Base-by-base conservation (phyloP, 2,888 invertebrate genomes). In the Hirtodrosophila cameraria region DNA sequence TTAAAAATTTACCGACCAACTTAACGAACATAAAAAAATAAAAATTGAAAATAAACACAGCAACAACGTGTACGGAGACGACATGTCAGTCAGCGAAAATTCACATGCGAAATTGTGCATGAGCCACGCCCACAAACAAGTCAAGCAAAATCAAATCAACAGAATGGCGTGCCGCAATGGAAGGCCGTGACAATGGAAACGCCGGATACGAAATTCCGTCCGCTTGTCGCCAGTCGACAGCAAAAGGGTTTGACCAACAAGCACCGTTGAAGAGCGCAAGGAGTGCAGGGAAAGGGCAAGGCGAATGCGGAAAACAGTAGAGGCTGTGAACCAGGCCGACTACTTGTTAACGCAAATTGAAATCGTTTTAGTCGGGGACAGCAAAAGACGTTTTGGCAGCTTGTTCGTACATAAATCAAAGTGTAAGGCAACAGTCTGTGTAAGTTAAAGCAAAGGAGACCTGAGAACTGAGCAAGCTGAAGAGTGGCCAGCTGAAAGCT, bases 341-440 rank as follows among this genome's bases (percentile, higher is more conserved):
- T 69, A 64, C 67, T 72, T 68, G 69, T 74, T 77, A 64, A 65
- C 69, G 69, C 78, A 75, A 75, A 75, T 75, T 78, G 84, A 72
- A 82, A 82, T 59, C 79, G 71, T 62, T 68, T 77, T 61, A 55
- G 52, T 23, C 69, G 42, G 53, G 64, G 58, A 64, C 69, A 68
- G 63, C 69, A 63, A 60, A 61, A 68, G 78, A 73, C 72, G 66
- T 75, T 72, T 72, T 72, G 67, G 66, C 67, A 77, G 77, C 60
- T 78, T 73, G 74, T 74, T 77, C 74, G 74, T 77, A 69, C 74
- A 74, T 74, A 74, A 77, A 74, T 74, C 74, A 74, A 77, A 77
- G 60, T 50, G 69, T 53, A 54, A 68, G 50, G 52, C 55, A 25
- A n/a, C 36, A 39, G 46, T 18, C 28, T 31, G 46, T 11, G 48